Evolutionary conservation across 1,140 invertebrate genomes (phyloP).

Genomic region (Trachelipus rathkii): DNA sequence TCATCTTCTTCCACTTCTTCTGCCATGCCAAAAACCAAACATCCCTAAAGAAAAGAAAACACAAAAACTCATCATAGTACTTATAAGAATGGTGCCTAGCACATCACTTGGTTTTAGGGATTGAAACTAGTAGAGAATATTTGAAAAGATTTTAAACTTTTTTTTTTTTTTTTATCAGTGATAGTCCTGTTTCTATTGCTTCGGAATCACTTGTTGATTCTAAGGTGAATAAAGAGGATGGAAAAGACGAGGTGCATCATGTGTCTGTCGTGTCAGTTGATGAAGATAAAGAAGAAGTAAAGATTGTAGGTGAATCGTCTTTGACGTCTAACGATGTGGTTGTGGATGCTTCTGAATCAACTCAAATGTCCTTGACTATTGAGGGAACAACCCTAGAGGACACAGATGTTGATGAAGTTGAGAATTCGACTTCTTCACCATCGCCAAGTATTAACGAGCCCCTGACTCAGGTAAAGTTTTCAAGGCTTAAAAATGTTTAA

Average conservation of each 20-base stretch:
- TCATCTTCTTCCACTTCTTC: no score
- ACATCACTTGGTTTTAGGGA: no score
- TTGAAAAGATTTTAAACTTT: no score
- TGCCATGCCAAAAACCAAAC: no score
- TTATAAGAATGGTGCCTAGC: background rate
- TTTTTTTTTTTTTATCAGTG: no score
- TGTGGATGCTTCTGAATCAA: constrained; percentile 31
- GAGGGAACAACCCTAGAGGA: constrained; percentile 51
- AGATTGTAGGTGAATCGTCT: background rate
- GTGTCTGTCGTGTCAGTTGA: constrained; percentile 45
- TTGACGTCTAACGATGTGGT: background rate
- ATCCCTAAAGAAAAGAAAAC: background rate
- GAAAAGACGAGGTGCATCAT: constrained; percentile 43
- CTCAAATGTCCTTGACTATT: constrained; percentile 50
- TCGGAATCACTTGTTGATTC: no score
- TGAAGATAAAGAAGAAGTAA: constrained; percentile 14
- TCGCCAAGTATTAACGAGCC: background rate
- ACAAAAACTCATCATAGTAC: background rate
- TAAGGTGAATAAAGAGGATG: background rate
- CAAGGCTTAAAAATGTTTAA: no score
- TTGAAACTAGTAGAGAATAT: no score
- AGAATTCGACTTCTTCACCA: background rate
- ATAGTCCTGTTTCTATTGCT: no score
- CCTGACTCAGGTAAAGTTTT: background rate
- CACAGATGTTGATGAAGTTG: constrained; percentile 50